A percentile compares a stretch with the other conserved stretches of the same genome.
Conservation (phyloP, 2,113 vertebrate species). For the Prionailurus bengalensis region DNA sequence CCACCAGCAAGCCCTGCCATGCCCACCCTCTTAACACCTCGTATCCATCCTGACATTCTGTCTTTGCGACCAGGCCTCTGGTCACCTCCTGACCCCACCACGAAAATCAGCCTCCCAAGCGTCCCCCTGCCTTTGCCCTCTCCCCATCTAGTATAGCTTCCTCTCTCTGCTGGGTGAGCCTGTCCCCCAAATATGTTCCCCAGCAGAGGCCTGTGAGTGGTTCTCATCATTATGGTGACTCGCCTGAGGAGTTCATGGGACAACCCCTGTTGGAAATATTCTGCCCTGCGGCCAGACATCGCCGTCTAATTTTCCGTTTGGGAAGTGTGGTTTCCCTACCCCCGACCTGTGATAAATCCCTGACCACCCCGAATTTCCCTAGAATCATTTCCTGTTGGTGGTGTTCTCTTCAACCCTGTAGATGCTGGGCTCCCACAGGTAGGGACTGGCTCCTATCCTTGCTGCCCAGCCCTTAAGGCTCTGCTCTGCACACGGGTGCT, state of each 20-base stretch:
- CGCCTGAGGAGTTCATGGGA: background rate
- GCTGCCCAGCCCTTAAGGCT: background rate
- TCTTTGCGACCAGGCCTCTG: background rate
- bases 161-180: background rate
- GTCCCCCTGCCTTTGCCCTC: background rate
- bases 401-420: fast-evolving
- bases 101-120: fast-evolving
- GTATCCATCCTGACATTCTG: too few relatives aligned
- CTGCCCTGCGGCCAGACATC: background rate
- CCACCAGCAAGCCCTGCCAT: background rate
- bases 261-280: background rate
- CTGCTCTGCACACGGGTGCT: background rate
- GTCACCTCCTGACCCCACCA: background rate
- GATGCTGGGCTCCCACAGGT: background rate
- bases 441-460: background rate
- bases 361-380: background rate
- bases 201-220: background rate
- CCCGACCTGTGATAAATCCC: background rate
- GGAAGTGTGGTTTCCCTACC: background rate
- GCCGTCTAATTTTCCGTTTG: background rate
- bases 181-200: background rate
- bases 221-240: background rate
- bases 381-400: background rate
- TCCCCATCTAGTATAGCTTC: background rate
- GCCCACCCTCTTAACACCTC: background rate